These are phyloP conservation scores for Eriocheir sinensis DNA, from an alignment of 1,140 invertebrate species.

Conservation along the genomic window DNA sequence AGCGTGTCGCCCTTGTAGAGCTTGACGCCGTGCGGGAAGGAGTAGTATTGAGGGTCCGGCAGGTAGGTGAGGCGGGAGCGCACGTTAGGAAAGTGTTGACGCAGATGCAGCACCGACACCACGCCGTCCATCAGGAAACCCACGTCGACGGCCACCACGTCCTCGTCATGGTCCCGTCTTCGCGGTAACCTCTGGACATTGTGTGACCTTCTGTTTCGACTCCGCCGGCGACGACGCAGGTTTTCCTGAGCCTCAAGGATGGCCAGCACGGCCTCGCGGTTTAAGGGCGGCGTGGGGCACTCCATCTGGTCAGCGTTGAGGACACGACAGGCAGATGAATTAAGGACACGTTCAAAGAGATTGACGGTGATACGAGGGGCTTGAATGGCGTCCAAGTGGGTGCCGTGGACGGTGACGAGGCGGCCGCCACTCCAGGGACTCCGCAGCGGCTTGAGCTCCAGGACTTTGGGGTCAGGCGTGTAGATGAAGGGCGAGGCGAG, in stretches of 20 bases:
- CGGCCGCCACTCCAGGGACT: constrained; percentile 96
- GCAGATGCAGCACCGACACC: constrained; percentile 91
- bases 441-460: constrained; percentile 93
- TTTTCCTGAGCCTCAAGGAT: constrained; percentile 86
- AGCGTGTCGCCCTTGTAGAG: constrained; percentile 96
- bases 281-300: constrained; percentile 94
- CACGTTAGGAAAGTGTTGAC: constrained; percentile 91
- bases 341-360: constrained; percentile 85
- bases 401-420: constrained; percentile 95
- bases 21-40: constrained; percentile 88
- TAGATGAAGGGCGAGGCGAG: constrained; percentile 91
- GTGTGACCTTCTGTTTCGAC: constrained; percentile 90
- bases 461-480: constrained; percentile 95
- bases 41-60: constrained; percentile 94
- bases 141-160: constrained; percentile 84
- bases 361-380: constrained; percentile 94
- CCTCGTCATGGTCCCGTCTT: constrained; percentile 82
- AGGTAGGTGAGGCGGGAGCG: constrained; percentile 92
- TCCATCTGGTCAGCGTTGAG: constrained; percentile 95
- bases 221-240: constrained; percentile 96
- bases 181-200: constrained; percentile 78
- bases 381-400: constrained; percentile 94
- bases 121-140: constrained; percentile 99
- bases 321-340: constrained; percentile 87
- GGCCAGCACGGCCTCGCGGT: constrained; percentile 81